Base-by-base conservation (phyloP, 2,797 vertebrate species). In the Sebastes iracundus region DNA sequence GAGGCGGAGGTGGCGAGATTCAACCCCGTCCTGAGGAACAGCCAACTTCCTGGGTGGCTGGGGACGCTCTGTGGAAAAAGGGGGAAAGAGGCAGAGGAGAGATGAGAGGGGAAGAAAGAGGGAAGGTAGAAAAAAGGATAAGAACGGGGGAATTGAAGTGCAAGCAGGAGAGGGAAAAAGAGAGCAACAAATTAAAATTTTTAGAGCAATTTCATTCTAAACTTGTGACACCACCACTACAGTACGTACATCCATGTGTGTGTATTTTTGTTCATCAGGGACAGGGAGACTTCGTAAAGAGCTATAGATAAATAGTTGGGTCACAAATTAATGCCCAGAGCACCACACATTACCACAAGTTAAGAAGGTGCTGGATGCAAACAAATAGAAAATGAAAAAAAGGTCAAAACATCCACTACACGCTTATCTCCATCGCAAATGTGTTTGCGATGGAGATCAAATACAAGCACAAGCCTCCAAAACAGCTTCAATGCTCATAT, bases 31-130 rank as follows among this genome's bases (percentile, higher is more conserved):
- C 92, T 98, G 97, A 0, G 97, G 97, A 3, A 96, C 88, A 23
- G 87, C 83, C 84, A 98, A 90, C 86, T 97, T 96, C 82, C 95
- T 95, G 25, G 98, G 97, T 1, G 98, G 96, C 2, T 97, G 96
- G 0, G 98, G 98, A 3, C 97, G 96, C 64, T 98, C 98, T 99
- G 92, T 38, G 58, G 52, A 76, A 6, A 28, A 27, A 25, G 53
- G 22, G 13, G 9, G 69, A 71, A 67, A 58, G 33, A 56, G 18
- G 23, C 25, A 52, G n/a, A 53, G 23, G 35, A 30, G n/a, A 72
- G 27, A 42, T 16, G 46, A 70, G 30, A 62, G n/a, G 23, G 38
- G 5, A 27, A 25, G 20, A 35, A 13, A 69, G 38, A 55, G 28
- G 46, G 16, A 58, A 30, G 56, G 56, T 42, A 20, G 28, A 68